Conservation (phyloP, 2,888 invertebrate species). For the Synanthedon myopaeformis region DNA sequence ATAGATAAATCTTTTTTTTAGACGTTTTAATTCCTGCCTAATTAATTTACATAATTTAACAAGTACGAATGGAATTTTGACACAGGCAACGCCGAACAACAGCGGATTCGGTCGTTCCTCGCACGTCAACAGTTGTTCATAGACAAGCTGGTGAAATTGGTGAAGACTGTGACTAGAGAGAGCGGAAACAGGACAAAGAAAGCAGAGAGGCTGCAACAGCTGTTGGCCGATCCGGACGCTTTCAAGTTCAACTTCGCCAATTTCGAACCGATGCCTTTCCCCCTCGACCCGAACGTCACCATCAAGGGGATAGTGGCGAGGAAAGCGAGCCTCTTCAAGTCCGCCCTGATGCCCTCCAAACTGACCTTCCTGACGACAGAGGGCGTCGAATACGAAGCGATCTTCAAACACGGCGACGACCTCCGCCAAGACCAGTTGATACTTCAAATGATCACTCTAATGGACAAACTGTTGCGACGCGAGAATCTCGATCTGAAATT, state of each 20-base stretch:
- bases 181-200: slow-evolving; percentile 93
- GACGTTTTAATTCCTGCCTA: not conserved
- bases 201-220: slow-evolving; percentile 86
- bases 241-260: slow-evolving; percentile 89
- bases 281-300: slow-evolving; percentile 90
- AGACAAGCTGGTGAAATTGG: slow-evolving; percentile 87
- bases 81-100: slow-evolving; percentile 75
- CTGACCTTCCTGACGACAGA: slow-evolving; percentile 88
- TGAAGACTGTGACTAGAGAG: slow-evolving; percentile 90
- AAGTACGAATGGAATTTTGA: not conserved
- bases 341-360: slow-evolving; percentile 93
- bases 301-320: slow-evolving; percentile 91
- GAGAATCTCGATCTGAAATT: slow-evolving; percentile 97
- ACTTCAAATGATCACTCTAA: slow-evolving; percentile 96
- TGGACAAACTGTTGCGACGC: slow-evolving; percentile 93
- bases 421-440: slow-evolving; percentile 97
- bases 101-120: slow-evolving; percentile 80
- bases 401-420: slow-evolving; percentile 98
- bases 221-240: slow-evolving; percentile 83
- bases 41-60: not conserved
- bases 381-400: slow-evolving; percentile 89
- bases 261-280: slow-evolving; percentile 94
- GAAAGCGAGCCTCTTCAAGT: slow-evolving; percentile 94
- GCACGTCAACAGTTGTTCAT: slow-evolving; percentile 91
- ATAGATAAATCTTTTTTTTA: too few species aligned